phyloP scores from a whole-genome alignment of 2,113 vertebrate species.

The Lipophrys pholis region DNA sequence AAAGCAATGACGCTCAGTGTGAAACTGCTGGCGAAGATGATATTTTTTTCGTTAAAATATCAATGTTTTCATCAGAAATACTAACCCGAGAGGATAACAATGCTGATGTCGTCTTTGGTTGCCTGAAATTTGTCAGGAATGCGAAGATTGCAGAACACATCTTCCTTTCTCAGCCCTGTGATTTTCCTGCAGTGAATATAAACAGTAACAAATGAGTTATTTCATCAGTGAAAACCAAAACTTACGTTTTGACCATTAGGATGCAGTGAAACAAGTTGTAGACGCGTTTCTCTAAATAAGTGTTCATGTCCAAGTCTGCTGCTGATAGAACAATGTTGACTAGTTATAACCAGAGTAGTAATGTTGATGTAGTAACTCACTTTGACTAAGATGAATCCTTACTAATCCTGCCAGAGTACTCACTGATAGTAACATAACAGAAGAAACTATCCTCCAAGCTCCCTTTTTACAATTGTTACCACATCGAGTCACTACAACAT shows the following conservation, averaged over 20 bases:
- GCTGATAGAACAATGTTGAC: too few species aligned
- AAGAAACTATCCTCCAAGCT: too few species aligned
- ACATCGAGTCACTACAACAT: too few species aligned
- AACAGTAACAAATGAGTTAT: background rate
- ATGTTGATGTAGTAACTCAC: background rate
- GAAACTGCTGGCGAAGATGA: background rate
- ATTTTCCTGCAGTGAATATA: slow-evolving; percentile 60
- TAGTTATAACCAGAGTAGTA: background rate
- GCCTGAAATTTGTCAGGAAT: slow-evolving; percentile 71
- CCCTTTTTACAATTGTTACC: too few species aligned
- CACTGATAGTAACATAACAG: too few species aligned
- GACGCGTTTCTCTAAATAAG: background rate
- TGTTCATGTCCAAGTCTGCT: too few species aligned
- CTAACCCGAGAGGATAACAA: slow-evolving; percentile 81
- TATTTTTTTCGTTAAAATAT: background rate
- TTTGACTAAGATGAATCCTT: too few species aligned
- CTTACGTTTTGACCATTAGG: background rate
- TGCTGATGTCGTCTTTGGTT: slow-evolving; percentile 78
- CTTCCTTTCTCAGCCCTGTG: slow-evolving; percentile 77
- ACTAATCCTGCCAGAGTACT: too few species aligned
- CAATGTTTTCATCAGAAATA: background rate
- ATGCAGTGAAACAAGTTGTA: background rate
- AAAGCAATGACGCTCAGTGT: background rate
- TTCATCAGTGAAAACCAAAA: background rate
- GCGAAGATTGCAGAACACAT: slow-evolving; percentile 80